A percentile compares a stretch with the other conserved stretches of the same genome.
These are phyloP conservation scores for Schizaphis graminum DNA, from an alignment of 2,888 invertebrate species.

Conservation along the genomic window DNA sequence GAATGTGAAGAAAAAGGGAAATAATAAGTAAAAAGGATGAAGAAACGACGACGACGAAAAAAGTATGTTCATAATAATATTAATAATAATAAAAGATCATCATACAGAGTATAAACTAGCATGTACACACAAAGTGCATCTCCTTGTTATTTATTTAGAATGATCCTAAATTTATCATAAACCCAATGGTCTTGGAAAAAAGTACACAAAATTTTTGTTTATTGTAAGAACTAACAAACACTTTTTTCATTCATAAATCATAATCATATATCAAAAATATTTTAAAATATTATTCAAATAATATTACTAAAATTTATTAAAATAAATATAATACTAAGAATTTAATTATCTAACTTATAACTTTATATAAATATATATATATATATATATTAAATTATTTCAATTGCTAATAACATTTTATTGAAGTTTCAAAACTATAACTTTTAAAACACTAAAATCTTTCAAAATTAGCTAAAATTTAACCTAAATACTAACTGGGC, in stretches of 20 bases:
- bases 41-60: background rate
- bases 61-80: slow-evolving; percentile 20
- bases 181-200: background rate
- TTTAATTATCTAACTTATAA: background rate
- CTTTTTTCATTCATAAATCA: background rate
- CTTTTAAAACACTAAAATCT: background rate
- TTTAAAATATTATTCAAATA: background rate
- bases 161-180: slow-evolving; percentile 10
- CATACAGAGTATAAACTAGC: background rate
- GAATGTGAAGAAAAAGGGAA: slow-evolving; percentile 10
- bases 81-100: slow-evolving; percentile 35
- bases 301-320: background rate
- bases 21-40: slow-evolving; percentile 34
- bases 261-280: background rate
- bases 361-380: background rate
- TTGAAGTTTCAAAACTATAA: background rate
- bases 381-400: background rate
- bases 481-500: background rate
- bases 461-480: background rate
- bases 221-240: background rate
- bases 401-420: background rate
- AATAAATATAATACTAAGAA: background rate
- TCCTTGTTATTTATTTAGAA: background rate
- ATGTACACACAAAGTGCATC: background rate
- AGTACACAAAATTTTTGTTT: background rate